phyloP scores from a whole-genome alignment of 2,888 invertebrate genomes.

The Lordiphosa fenestrarum region DNA sequence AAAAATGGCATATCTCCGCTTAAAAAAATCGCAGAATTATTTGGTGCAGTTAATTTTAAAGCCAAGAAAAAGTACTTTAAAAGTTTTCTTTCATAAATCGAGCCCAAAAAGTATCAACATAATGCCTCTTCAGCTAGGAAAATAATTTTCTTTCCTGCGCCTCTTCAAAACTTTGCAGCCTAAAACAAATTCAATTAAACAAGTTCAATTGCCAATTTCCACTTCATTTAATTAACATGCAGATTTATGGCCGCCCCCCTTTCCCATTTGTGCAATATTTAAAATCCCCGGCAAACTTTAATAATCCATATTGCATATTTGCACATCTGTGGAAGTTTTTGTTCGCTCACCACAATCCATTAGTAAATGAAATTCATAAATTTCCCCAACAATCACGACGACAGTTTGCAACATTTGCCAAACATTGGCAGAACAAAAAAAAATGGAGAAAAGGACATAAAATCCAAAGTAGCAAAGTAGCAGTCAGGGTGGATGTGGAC shows the following conservation, averaged over 20 bases:
- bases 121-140: too few species aligned
- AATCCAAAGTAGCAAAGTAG: constrained; percentile 55
- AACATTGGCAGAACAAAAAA: constrained; percentile 41
- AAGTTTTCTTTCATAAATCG: too few species aligned
- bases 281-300: constrained; percentile 34
- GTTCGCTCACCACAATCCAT: constrained; percentile 60
- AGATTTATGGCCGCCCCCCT: not conserved
- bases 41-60: too few species aligned
- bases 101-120: too few species aligned
- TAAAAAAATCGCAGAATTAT: too few species aligned
- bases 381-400: constrained; percentile 35
- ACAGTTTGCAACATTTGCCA: constrained; percentile 61
- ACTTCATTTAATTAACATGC: constrained; percentile 10
- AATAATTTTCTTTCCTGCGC: too few species aligned
- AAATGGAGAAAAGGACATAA: constrained; percentile 36
- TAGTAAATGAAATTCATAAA: constrained; percentile 75
- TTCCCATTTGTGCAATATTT: constrained; percentile 8
- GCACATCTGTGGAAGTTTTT: constrained; percentile 61
- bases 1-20: too few species aligned
- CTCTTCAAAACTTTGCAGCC: too few species aligned
- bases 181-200: too few species aligned
- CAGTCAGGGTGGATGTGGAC: constrained; percentile 46
- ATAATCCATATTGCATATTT: constrained; percentile 52
- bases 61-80: too few species aligned
- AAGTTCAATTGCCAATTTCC: not conserved